phyloP scores from a whole-genome alignment of 64 coral and sea anemone species.

The Montipora foliosa region DNA sequence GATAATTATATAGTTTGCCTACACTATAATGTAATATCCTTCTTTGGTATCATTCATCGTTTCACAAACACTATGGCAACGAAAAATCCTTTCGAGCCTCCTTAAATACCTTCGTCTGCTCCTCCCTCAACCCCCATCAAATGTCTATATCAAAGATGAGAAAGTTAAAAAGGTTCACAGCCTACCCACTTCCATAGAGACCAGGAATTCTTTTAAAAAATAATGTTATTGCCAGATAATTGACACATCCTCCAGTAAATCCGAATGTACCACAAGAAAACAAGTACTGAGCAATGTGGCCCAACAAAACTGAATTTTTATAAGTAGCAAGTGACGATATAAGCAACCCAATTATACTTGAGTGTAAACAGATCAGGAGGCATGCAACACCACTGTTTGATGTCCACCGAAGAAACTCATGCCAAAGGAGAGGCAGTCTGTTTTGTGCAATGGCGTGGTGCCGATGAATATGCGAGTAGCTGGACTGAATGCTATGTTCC shows the following conservation, averaged over 20 bases:
- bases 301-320: slow-evolving; percentile 30
- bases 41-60: too few relatives aligned
- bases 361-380: slow-evolving; percentile 75
- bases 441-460: slow-evolving; percentile 44
- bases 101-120: too few relatives aligned
- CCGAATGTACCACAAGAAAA: slow-evolving; percentile 92
- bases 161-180: not conserved
- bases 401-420: slow-evolving; percentile 32
- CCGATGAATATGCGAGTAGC: not conserved
- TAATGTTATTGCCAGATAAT: slow-evolving; percentile 74
- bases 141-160: not conserved
- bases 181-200: slow-evolving; percentile 86
- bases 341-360: slow-evolving; percentile 79
- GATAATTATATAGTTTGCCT: too few relatives aligned
- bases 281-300: slow-evolving; percentile 74
- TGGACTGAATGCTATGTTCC: slow-evolving; percentile 27
- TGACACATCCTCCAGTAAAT: slow-evolving; percentile 81
- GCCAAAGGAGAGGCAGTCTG: slow-evolving; percentile 50
- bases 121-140: too few relatives aligned
- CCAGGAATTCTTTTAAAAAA: slow-evolving; percentile 70
- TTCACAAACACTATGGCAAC: too few relatives aligned
- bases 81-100: too few relatives aligned
- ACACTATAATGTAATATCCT: too few relatives aligned
- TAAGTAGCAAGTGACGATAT: slow-evolving; percentile 48
- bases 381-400: slow-evolving; percentile 38